Percentiles rank a stretch among this genome's conserved stretches.
These are phyloP conservation scores for Eupithecia insigniata DNA, from an alignment of 2,888 invertebrate genomes.

Conservation along the genomic window DNA sequence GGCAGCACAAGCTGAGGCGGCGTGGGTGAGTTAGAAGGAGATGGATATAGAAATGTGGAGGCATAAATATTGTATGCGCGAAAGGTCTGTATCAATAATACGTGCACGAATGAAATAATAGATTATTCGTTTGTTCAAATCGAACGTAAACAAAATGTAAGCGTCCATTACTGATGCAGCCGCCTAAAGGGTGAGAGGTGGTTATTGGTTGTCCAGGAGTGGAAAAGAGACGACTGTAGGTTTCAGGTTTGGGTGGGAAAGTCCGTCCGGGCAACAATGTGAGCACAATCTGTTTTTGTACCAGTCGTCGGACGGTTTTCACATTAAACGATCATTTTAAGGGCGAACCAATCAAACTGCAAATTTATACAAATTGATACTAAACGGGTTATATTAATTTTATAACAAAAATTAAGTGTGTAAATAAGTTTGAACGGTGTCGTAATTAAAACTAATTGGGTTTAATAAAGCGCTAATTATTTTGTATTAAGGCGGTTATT, in stretches of 20 bases:
- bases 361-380: slow-evolving; percentile 85
- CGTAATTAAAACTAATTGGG: slow-evolving; percentile 83
- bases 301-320: slow-evolving; percentile 79
- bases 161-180: slow-evolving; percentile 78
- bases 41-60: slow-evolving; percentile 56
- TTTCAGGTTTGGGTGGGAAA: slow-evolving; percentile 45
- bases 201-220: slow-evolving; percentile 45
- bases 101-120: slow-evolving; percentile 84
- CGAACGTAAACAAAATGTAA: slow-evolving; percentile 83
- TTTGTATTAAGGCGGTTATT: slow-evolving; percentile 77
- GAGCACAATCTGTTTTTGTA: slow-evolving; percentile 77
- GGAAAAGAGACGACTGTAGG: slow-evolving; percentile 60
- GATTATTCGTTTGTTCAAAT: slow-evolving; percentile 84
- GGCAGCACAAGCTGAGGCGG: background rate
- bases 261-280: slow-evolving; percentile 47
- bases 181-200: slow-evolving; percentile 53
- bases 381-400: slow-evolving; percentile 85
- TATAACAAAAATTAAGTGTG: slow-evolving; percentile 85
- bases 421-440: slow-evolving; percentile 82
- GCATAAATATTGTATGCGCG: slow-evolving; percentile 78
- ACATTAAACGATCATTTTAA: slow-evolving; percentile 83
- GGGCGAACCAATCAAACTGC: slow-evolving; percentile 83
- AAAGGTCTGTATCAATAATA: slow-evolving; percentile 82
- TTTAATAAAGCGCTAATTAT: slow-evolving; percentile 81
- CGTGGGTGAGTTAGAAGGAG: slow-evolving; percentile 52